These are phyloP conservation scores for Megamerina dolium DNA, from an alignment of 2,888 invertebrate genomes.

Conservation along the genomic window DNA sequence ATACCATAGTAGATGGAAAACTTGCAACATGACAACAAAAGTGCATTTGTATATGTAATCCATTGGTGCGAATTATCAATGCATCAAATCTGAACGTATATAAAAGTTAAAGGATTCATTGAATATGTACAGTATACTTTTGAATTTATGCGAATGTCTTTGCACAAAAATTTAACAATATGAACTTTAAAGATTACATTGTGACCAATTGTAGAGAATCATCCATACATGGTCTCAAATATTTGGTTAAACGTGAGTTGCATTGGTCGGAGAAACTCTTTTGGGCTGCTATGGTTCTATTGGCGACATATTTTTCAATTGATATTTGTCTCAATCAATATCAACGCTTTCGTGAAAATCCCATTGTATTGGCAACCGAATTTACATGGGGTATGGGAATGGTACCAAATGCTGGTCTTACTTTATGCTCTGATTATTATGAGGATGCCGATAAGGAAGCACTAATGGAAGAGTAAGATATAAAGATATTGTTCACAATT, in stretches of 20 bases:
- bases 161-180: no score
- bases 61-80: no score
- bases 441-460: slow-evolving; percentile 35
- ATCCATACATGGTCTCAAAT: slow-evolving; percentile 41
- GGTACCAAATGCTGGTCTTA: slow-evolving; percentile 51
- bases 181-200: slow-evolving; percentile 20
- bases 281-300: slow-evolving; percentile 32
- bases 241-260: slow-evolving; percentile 33
- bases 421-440: slow-evolving; percentile 51
- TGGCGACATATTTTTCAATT: slow-evolving; percentile 31
- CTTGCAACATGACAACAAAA: no score
- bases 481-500: background rate
- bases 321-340: slow-evolving; percentile 38
- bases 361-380: slow-evolving; percentile 53
- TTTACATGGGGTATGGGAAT: slow-evolving; percentile 50
- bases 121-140: no score
- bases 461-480: slow-evolving; percentile 36
- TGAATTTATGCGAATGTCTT: no score
- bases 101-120: no score
- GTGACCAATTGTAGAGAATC: slow-evolving; percentile 31
- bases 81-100: no score
- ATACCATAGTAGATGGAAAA: no score
- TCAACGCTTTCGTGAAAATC: slow-evolving; percentile 51
- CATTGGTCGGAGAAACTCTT: slow-evolving; percentile 38
- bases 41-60: no score